phyloP scores from a whole-genome alignment of 2,113 vertebrate species.

The Pongo abelii region DNA sequence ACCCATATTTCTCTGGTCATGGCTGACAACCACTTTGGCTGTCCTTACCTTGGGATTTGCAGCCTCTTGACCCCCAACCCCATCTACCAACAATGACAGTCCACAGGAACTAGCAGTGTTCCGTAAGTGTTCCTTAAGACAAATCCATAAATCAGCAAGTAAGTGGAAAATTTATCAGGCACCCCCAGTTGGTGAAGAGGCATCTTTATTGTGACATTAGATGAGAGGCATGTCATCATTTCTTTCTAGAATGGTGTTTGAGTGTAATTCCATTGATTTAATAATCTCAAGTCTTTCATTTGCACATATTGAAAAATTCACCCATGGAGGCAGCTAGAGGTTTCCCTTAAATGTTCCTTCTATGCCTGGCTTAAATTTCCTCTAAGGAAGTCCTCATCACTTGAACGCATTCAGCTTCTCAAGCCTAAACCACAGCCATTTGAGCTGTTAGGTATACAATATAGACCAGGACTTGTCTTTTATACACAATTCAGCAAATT shows the following conservation, averaged over 20 bases:
- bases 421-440: neutral
- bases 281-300: neutral
- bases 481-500: neutral
- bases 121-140: neutral
- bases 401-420: neutral
- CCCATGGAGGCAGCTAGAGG: neutral
- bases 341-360: neutral
- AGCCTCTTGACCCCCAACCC: neutral
- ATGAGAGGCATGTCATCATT: neutral
- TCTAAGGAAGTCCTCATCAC: neutral
- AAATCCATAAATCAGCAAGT: neutral
- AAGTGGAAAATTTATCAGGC: neutral
- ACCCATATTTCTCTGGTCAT: neutral
- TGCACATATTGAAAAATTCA: neutral
- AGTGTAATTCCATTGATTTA: neutral
- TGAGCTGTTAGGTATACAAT: neutral
- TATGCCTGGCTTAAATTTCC: neutral
- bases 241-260: neutral
- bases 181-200: neutral
- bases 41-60: neutral
- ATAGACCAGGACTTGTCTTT: neutral
- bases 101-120: neutral
- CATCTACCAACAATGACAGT: neutral
- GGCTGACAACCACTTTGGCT: neutral
- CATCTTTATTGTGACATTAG: neutral